Base-by-base conservation (phyloP, 2,113 vertebrate species). In the Willisornis vidua region DNA sequence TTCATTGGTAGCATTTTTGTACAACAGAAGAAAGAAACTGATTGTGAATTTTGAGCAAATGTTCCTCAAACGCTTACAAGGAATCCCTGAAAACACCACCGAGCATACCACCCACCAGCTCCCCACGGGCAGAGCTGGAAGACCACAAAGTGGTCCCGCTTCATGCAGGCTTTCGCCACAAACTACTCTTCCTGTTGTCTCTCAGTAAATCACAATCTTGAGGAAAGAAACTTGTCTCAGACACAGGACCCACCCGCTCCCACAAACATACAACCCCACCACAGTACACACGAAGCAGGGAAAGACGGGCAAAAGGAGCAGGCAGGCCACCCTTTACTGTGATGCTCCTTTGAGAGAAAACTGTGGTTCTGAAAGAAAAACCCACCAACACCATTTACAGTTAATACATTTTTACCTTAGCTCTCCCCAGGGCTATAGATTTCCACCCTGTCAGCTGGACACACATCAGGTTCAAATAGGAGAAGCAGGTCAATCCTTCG, bases 1-100 rank as follows among this genome's bases (percentile, higher is more conserved):
- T 95, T 93, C 93, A 90, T 43, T 83, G 75, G 93, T 94, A 94
- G 73, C 72, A 74, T 88, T 93, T 93, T 88, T 90, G 52, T 68
- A 86, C 12, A 61, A 75, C 61, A 52, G 85, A 90, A 78, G 28
- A 95, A 88, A 95, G 81, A 93, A 91, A 81, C 20, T 12, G 20
- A 58, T 78, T 58, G n/a, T 73, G 85, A 93, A 74, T 67, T 91
- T 76, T 87, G 89, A 94, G 84, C 62, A 90, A 94, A 78, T 29
- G 80, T 72, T 89, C 92, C 41, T 93, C 80, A 90, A 89, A 75
- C 0, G 10, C 82, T 96, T 84, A 90, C 55, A 90, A 95, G 78
- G 82, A 96, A 93, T 67, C 71, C 91, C 66, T 70, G 71, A 88
- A 88, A 86, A 86, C 65, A 84, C 11, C 2, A 0, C 45, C 61